Conservation (phyloP, 2,113 vertebrate genomes). For the Cynocephalus volans region DNA sequence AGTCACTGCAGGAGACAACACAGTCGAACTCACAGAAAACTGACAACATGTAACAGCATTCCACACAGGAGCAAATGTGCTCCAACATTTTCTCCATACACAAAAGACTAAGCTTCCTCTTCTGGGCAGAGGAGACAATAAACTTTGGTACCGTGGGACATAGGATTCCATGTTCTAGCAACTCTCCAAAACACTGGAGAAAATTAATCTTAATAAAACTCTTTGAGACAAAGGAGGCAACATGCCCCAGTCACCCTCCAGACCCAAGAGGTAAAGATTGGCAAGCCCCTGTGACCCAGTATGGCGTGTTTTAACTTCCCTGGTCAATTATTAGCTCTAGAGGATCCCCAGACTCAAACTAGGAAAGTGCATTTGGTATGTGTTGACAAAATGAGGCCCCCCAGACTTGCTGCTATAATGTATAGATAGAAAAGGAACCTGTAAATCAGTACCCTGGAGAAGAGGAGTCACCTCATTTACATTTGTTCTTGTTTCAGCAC, state of each 20-base stretch:
- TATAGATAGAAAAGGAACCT: not conserved
- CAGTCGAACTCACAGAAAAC: not conserved
- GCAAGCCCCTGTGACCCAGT: not conserved
- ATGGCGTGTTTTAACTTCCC: not conserved
- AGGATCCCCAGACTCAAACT: not conserved
- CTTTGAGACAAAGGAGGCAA: not conserved
- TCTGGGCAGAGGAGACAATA: not conserved
- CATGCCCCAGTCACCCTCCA: not conserved
- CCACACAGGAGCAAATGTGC: not conserved
- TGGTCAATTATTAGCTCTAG: not conserved
- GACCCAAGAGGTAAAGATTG: not conserved
- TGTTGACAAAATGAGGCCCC: not conserved
- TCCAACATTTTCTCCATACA: not conserved
- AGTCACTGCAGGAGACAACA: not conserved
- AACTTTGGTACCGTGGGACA: not conserved
- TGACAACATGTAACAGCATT: not conserved
- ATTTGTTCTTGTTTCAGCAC: not conserved
- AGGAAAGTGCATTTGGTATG: not conserved
- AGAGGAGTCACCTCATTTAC: not conserved
- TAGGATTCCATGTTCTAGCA: not conserved
- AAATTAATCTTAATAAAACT: not conserved
- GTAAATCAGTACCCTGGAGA: not conserved
- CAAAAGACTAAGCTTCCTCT: not conserved
- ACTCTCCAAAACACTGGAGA: not conserved
- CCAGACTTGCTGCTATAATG: not conserved